Evolutionary conservation across 2,797 vertebrate genomes (phyloP).

Genomic region (Iguana delicatissima): DNA sequence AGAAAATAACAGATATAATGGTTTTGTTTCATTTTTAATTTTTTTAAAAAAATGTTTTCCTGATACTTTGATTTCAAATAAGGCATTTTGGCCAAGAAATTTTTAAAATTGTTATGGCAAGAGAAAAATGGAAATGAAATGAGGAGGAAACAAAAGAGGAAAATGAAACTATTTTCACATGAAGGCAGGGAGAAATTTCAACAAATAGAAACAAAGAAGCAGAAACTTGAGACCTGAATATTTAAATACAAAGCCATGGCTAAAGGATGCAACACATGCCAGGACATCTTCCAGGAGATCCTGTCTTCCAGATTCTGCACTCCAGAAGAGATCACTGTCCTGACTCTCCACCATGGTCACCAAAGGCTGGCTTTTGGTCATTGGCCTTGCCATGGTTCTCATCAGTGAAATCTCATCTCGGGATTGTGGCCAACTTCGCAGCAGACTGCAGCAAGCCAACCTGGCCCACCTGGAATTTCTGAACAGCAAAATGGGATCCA

Average conservation of each 20-base stretch:
- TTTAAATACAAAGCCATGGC: slow-evolving; percentile 2
- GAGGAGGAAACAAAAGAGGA: not conserved
- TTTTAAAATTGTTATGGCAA: too few species aligned
- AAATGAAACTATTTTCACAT: not conserved
- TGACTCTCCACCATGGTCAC: not conserved
- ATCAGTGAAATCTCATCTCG: not conserved
- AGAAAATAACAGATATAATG: too few species aligned
- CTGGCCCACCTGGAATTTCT: not conserved
- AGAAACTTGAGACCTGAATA: too few species aligned
- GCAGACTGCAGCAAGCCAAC: not conserved
- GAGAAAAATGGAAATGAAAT: not conserved
- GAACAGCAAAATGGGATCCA: not conserved
- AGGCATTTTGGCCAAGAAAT: too few species aligned
- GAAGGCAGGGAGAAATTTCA: not conserved
- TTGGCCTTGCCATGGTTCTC: not conserved
- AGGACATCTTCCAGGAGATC: not conserved
- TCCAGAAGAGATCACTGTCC: not conserved
- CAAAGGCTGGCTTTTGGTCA: not conserved
- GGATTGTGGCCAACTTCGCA: not conserved
- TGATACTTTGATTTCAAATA: too few species aligned
- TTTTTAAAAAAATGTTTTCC: too few species aligned
- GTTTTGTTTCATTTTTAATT: too few species aligned
- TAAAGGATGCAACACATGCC: not conserved
- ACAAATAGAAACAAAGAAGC: not conserved
- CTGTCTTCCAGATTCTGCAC: not conserved